Percentiles rank a stretch among this genome's conserved stretches.
These are phyloP conservation scores for Beroe forskalii DNA, from an alignment of 37 sponge, comb jelly and placozoan species.

Conservation along the genomic window DNA sequence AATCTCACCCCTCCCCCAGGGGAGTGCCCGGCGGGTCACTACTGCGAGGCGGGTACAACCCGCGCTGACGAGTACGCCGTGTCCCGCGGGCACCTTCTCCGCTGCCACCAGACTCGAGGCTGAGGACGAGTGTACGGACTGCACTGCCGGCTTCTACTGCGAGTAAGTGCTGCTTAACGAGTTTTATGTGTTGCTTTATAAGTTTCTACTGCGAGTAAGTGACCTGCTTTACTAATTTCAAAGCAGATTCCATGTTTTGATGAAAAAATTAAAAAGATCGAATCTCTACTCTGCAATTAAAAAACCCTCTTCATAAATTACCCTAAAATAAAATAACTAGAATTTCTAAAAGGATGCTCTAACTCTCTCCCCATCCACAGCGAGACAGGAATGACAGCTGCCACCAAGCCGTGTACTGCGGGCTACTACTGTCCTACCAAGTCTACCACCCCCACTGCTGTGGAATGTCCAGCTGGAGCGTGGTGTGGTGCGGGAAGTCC, in stretches of 20 bases:
- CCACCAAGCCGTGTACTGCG: constrained; percentile 25
- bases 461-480: constrained; percentile 66
- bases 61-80: background rate
- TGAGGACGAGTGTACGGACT: constrained; percentile 3
- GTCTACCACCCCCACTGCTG: background rate
- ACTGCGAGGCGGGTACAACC: constrained; percentile 62
- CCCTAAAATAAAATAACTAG: no score
- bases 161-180: background rate
- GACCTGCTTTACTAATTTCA: no score
- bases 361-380: background rate
- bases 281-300: no score
- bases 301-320: no score
- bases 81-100: constrained; percentile 49
- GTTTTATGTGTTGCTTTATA: background rate
- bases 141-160: constrained; percentile 66
- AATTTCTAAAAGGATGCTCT: no score
- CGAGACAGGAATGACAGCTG: constrained; percentile 29
- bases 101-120: background rate
- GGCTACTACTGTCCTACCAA: constrained; percentile 56
- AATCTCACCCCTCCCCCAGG: background rate
- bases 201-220: no score
- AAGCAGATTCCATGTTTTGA: background rate
- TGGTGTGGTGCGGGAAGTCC: constrained; percentile 23
- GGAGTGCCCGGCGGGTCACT: constrained; percentile 58
- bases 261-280: no score